Conservation (phyloP, 2,888 invertebrate genomes). For the Unio pictorum region DNA sequence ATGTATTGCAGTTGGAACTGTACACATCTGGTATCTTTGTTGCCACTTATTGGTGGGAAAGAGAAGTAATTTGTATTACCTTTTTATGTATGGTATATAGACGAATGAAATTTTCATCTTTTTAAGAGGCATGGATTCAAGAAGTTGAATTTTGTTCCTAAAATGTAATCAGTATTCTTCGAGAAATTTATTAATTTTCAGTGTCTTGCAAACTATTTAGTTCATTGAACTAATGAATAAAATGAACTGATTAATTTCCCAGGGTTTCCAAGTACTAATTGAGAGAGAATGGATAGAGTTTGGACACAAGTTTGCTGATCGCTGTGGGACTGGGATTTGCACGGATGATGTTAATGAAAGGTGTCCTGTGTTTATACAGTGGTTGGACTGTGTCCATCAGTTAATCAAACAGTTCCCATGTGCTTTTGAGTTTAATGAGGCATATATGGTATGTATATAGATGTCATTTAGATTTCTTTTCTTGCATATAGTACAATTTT, state of each 20-base stretch:
- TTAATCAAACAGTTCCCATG: slow-evolving; percentile 89
- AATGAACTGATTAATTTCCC: slow-evolving; percentile 45
- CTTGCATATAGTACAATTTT: too few species aligned
- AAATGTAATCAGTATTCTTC: too few species aligned
- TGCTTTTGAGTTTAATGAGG: slow-evolving; percentile 95
- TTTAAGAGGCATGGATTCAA: too few species aligned
- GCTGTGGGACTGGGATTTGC: slow-evolving; percentile 78
- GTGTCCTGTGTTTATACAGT: slow-evolving; percentile 97
- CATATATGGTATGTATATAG: slow-evolving; percentile 83
- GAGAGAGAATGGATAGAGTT: slow-evolving; percentile 98
- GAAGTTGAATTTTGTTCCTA: too few species aligned
- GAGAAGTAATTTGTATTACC: too few species aligned
- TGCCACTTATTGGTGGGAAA: too few species aligned
- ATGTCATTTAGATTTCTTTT: too few species aligned
- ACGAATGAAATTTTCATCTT: too few species aligned
- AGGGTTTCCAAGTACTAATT: slow-evolving; percentile 94
- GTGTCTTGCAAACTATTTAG: not conserved
- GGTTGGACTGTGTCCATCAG: slow-evolving; percentile 97
- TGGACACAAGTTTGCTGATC: slow-evolving; percentile 98
- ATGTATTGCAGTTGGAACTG: too few species aligned
- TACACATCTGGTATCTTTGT: too few species aligned
- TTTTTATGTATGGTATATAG: too few species aligned
- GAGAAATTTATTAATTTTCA: not conserved
- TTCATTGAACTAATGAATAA: not conserved
- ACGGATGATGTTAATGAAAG: slow-evolving; percentile 93